Evolutionary conservation across 2,113 vertebrate species (phyloP), one percentile per base, ranked within the genome.

Genomic region (Arenaria interpres): DNA sequence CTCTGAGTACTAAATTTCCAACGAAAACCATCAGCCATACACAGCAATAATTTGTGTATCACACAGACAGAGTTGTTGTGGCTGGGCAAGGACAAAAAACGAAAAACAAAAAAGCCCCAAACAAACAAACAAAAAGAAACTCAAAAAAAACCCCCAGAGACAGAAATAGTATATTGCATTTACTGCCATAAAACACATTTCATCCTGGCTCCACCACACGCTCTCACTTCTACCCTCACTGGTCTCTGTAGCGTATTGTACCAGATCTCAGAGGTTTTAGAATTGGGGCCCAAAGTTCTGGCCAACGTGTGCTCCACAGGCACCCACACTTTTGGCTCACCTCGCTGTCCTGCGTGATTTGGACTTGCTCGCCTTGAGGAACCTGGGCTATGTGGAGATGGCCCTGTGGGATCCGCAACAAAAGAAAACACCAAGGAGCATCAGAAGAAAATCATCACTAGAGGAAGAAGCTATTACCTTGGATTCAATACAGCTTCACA

Each of bases 271-370:
- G 33, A 69, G 60, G 14, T 4, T 78, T 46, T 19, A 41, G 59
- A 59, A 51, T 11, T 9, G 3, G 33, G 54, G 6, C 39, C 46
- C 30, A 10, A 18, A 2, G 5, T 21, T 66, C 30, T 10, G 14
- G 14, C 53, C 51, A 63, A 7, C 7, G 7, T 25, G 27, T 60
- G 46, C n/a, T 51, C n/a, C n/a, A 14, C 3, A 1, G 30, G 23
- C 5, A 53, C 33, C 15, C 37, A 23, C 5, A 45, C 3, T 7
- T 63, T 7, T 27, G 66, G 83, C 98, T 98, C 97, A 98, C 99
- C 99, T 99, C 99, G 16, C 99, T 99, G 98, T 99, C 99, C 97
- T 99, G 99, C 1, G 99, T 99, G 98, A 99, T 99, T 98, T 99
- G 99, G 32, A 99, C 99, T 96, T 99, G 99, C 90, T 99, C 99